These are phyloP conservation scores for Chironomus riparius DNA, from an alignment of 2,888 invertebrate species.

Conservation along the genomic window DNA sequence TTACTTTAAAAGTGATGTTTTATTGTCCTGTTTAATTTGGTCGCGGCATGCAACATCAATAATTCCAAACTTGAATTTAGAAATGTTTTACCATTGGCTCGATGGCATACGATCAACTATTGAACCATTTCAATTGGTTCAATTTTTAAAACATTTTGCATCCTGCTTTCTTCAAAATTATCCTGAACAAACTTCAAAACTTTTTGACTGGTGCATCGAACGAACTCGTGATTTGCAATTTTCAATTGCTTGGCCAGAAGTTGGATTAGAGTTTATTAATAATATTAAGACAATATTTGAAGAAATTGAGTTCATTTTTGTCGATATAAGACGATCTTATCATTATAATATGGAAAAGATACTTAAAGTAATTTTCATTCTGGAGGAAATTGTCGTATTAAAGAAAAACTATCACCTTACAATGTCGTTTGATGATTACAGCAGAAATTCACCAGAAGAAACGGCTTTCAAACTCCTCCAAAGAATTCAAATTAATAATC, in stretches of 20 bases:
- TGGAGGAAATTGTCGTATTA: slow-evolving; percentile 38
- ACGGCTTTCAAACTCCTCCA: slow-evolving; percentile 39
- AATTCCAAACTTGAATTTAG: slow-evolving; percentile 35
- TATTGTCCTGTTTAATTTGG: slow-evolving; percentile 40
- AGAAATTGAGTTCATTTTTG: slow-evolving; percentile 38
- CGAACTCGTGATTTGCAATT: slow-evolving; percentile 39
- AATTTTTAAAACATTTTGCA: slow-evolving; percentile 40
- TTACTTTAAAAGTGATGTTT: slow-evolving; percentile 37
- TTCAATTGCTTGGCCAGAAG: slow-evolving; percentile 40
- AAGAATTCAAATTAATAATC: slow-evolving; percentile 37
- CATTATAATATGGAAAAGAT: slow-evolving; percentile 38
- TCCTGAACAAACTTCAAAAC: slow-evolving; percentile 37
- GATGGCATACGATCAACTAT: slow-evolving; percentile 37
- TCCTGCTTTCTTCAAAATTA: slow-evolving; percentile 38
- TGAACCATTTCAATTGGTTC: slow-evolving; percentile 38
- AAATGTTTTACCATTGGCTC: slow-evolving; percentile 35
- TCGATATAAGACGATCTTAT: slow-evolving; percentile 39
- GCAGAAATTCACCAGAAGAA: slow-evolving; percentile 36
- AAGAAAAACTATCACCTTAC: slow-evolving; percentile 39
- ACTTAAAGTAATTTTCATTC: slow-evolving; percentile 35
- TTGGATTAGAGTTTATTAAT: slow-evolving; percentile 40
- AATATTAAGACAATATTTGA: slow-evolving; percentile 39
- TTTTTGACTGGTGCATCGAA: slow-evolving; percentile 40
- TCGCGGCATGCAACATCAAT: slow-evolving; percentile 39
- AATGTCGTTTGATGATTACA: slow-evolving; percentile 39